Evolutionary conservation across 1,140 invertebrate species (phyloP), one percentile per base, ranked within the genome.

Genomic region (Mesaphorura yosii): DNA sequence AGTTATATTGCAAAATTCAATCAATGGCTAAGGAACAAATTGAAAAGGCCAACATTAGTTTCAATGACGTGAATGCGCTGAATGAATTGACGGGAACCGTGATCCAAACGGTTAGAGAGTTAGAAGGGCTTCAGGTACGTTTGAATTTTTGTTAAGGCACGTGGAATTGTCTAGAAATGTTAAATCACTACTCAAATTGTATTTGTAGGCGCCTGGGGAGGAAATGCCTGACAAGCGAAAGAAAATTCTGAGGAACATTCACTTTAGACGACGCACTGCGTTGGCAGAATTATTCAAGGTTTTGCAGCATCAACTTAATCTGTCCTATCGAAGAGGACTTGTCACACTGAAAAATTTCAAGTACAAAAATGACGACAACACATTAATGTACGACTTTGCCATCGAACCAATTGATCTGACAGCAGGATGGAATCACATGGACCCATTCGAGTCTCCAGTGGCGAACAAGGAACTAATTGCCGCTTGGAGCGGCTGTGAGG

Each of bases 201-300:
- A 57, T 51, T 64, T 64, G 44, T 64, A 82, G 76, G 70, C 83
- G 2, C 76, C 82, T 59, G 10, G 31, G 65, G 69, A 29, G 41
- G 40, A 34, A 51, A 75, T 67, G 59, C 64, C n/a, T 71, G 68
- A 76, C 73, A 64, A 86, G 80, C 73, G 77, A 69, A 60, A 90
- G 81, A 66, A 87, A 88, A 68, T 83, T 79, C 62, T 78, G 0
- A 67, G 69, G 57, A 60, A 68, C 66, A 82, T 92, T 31, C 73
- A 91, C 1, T 80, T 86, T 58, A 81, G 85, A 59, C 93, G 93
- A 67, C 78, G 84, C 27, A 81, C 85, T 69, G 80, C 80, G 4
- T 66, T 95, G 0, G 76, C 83, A 0, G 86, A 92, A 72, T 73
- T 93, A 22, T 94, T 92, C 64, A 86, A 86, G 65, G 72, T 74